These are phyloP conservation scores for Ophiothrix spiculata DNA, from an alignment of 35 echinoderm and acorn worm genomes.

Conservation along the genomic window DNA sequence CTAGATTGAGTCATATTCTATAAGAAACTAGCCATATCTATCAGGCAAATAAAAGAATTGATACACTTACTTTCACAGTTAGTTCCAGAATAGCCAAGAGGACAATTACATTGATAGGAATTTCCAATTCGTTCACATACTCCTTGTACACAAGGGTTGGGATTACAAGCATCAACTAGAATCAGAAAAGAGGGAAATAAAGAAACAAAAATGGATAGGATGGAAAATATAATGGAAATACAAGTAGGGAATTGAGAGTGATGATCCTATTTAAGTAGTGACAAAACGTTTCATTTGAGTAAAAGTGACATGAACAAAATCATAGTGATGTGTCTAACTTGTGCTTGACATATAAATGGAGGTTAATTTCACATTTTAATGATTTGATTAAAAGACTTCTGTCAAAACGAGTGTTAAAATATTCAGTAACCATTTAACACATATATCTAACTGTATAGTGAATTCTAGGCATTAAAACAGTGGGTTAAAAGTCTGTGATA, in stretches of 20 bases:
- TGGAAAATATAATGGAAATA: neutral
- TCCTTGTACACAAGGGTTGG: neutral
- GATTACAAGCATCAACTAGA: neutral
- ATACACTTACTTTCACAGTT: neutral
- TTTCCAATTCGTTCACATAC: neutral
- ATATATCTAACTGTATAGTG: too few relatives aligned
- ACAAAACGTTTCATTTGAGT: neutral
- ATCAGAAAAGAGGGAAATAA: neutral
- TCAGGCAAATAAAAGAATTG: too few relatives aligned
- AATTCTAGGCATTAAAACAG: too few relatives aligned
- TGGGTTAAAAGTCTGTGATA: too few relatives aligned
- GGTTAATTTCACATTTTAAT: too few relatives aligned
- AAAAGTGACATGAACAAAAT: too few relatives aligned
- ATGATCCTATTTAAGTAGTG: neutral
- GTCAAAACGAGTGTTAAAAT: too few relatives aligned
- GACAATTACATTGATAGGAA: neutral
- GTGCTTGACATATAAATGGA: too few relatives aligned
- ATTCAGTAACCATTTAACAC: too few relatives aligned
- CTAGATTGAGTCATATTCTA: neutral
- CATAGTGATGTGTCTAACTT: too few relatives aligned
- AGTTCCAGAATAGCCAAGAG: neutral
- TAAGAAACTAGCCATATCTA: too few relatives aligned
- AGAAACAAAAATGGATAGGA: neutral
- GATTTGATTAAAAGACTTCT: too few relatives aligned
- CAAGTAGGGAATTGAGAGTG: neutral